Evolutionary conservation across 2,113 vertebrate genomes (phyloP), one percentile per base, ranked within the genome.

Genomic region (Vidua macroura): DNA sequence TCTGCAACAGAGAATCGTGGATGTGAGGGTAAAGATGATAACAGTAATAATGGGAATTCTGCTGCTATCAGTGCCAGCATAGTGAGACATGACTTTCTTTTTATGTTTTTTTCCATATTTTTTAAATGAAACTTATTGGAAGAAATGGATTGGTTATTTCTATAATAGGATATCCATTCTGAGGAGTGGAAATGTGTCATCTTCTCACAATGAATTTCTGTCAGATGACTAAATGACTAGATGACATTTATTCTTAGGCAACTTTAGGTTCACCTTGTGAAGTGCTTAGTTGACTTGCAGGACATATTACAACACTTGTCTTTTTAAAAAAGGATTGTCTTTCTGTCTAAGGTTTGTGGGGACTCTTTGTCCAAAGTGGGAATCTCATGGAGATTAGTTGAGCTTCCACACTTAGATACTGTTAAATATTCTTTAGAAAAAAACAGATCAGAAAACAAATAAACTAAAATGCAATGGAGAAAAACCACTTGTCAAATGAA

Each of bases 201-300:
- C 63, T 69, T 56, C 48, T 89, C 41, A 58, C 19, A 23, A 27
- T 39, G 39, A 55, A 56, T 91, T 93, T 66, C 69, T 75, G 31
- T 48, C 66, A 52, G 30, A 37, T 79, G 63, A 41, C 30, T 56
- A 56, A 81, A 79, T 79, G 53, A 49, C 52, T 41, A 41, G 31
- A 13, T 60, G 20, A 41, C 25, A 39, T 44, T 56, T 70, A 28
- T 63, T 58, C 20, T 80, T 83, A 24, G 33, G 13, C 21, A 60
- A 86, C 6, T 73, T 75, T 15, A 55, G 17, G 30, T 86, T 88
- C 55, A 90, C 22, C 10, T 27, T 74, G 15, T 81, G 51, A 93
- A 82, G 33, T 41, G 33, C 22, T 85, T 67, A 78, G 43, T 52
- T 94, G 88, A 88, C 48, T 92, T 90, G 37, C 64, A 92, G 39